A percentile compares a stretch with the other conserved stretches of the same genome.
These are phyloP conservation scores for Hyla sarda DNA, from an alignment of 2,113 vertebrate species.

Conservation along the genomic window DNA sequence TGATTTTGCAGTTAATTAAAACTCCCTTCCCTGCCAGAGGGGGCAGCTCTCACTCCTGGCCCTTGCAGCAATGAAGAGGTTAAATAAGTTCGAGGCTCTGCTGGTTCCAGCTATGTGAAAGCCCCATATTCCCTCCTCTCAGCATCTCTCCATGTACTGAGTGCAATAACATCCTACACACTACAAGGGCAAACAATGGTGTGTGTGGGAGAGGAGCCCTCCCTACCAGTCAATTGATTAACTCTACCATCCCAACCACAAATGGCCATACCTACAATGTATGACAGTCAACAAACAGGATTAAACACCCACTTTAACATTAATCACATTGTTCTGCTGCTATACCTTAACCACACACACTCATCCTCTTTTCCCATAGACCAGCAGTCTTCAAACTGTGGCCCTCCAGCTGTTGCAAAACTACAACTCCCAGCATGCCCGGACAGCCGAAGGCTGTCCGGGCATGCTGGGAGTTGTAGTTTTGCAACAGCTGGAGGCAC, in stretches of 20 bases:
- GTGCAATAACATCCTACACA: constrained; percentile 43
- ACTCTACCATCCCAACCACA: constrained; percentile 37
- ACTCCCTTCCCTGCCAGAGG: constrained; percentile 22
- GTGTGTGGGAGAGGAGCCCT: constrained; percentile 28
- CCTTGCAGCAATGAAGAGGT: constrained; percentile 15
- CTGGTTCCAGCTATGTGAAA: neutral
- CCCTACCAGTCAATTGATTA: constrained; percentile 25
- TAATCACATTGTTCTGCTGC: constrained; percentile 3
- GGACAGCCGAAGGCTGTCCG: too few relatives aligned
- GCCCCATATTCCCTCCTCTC: constrained; percentile 14
- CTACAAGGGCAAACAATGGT: constrained; percentile 53
- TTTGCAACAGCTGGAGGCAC: too few relatives aligned
- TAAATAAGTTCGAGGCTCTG: constrained; percentile 15
- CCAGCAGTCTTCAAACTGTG: too few relatives aligned
- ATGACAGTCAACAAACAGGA: constrained; percentile 31
- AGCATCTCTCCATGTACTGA: constrained; percentile 30
- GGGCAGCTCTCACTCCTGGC: neutral
- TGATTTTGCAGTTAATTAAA: constrained; percentile 41
- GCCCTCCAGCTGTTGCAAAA: too few relatives aligned
- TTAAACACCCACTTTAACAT: constrained; percentile 33
- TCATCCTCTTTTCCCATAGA: too few relatives aligned
- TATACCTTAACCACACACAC: neutral
- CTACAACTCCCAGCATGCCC: too few relatives aligned
- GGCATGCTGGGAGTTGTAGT: too few relatives aligned
- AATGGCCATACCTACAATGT: constrained; percentile 38